Evolutionary conservation across 2,888 invertebrate species (phyloP).

Genomic region (Ctenicera cuprea): DNA sequence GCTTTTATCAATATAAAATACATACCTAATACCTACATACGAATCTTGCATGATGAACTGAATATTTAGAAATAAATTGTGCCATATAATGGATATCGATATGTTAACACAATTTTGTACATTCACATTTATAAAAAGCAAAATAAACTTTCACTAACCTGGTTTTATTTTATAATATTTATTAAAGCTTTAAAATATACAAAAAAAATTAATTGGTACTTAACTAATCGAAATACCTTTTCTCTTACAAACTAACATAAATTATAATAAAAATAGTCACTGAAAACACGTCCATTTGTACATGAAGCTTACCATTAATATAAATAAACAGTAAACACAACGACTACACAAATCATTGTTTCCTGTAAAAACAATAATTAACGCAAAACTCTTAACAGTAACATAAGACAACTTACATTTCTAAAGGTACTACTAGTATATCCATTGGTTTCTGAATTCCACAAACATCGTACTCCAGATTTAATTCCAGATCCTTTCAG

Average conservation of each 20-base stretch:
- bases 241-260: background rate
- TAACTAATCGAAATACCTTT: no score
- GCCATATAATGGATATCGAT: background rate
- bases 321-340: slow-evolving; percentile 89
- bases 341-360: slow-evolving; percentile 88
- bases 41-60: slow-evolving; percentile 92
- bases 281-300: background rate
- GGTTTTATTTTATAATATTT: background rate
- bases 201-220: background rate
- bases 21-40: slow-evolving; percentile 97
- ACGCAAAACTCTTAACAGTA: background rate
- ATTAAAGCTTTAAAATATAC: background rate
- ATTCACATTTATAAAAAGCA: background rate
- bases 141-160: background rate
- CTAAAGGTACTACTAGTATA: slow-evolving; percentile 88
- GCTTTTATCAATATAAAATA: slow-evolving; percentile 99
- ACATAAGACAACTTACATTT: slow-evolving; percentile 79
- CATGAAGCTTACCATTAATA: slow-evolving; percentile 75
- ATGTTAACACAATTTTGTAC: background rate
- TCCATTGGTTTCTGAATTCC: slow-evolving; percentile 96
- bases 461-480: slow-evolving; percentile 90
- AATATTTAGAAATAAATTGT: slow-evolving; percentile 50
- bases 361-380: slow-evolving; percentile 75
- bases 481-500: slow-evolving; percentile 93
- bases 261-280: slow-evolving; percentile 1